Evolutionary conservation across 2,797 vertebrate species (phyloP).

Genomic region (Semaprochilodus insignis): DNA sequence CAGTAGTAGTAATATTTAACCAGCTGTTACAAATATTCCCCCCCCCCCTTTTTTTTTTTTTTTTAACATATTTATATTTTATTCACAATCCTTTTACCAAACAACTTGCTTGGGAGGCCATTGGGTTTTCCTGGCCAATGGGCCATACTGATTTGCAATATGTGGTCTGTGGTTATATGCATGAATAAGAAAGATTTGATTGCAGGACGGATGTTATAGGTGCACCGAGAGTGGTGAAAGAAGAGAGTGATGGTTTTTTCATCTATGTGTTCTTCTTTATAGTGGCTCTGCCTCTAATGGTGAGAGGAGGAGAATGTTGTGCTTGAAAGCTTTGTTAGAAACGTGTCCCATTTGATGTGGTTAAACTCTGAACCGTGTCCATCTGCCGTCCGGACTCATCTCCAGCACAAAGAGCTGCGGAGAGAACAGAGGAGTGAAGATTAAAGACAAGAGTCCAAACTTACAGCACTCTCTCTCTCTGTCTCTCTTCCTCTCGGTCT

Average conservation of each 20-base stretch:
- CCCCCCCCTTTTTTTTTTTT: no score
- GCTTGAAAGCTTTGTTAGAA: slow-evolving; percentile 23
- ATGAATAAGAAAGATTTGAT: neutral
- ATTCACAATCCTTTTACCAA: no score
- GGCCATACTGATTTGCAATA: no score
- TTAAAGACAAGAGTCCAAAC: slow-evolving; percentile 21
- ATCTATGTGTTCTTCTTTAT: neutral
- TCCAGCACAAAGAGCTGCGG: slow-evolving; percentile 16
- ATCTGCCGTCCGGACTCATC: slow-evolving; percentile 27
- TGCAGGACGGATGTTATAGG: neutral
- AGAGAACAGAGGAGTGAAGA: slow-evolving; percentile 27
- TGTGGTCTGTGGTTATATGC: neutral
- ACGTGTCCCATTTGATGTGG: slow-evolving; percentile 25
- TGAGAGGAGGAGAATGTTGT: neutral
- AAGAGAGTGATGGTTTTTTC: neutral
- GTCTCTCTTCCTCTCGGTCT: neutral
- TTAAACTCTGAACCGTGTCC: slow-evolving; percentile 20
- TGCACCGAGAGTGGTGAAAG: neutral
- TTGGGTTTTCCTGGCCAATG: no score
- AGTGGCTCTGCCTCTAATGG: neutral
- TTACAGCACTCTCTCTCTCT: neutral
- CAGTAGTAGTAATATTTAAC: no score
- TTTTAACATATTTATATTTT: no score
- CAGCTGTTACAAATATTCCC: no score
- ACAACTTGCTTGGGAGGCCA: no score